Percentiles rank a stretch among this genome's conserved stretches.
These are phyloP conservation scores for Pandemis corylana DNA, from an alignment of 2,888 invertebrate species.

Conservation along the genomic window DNA sequence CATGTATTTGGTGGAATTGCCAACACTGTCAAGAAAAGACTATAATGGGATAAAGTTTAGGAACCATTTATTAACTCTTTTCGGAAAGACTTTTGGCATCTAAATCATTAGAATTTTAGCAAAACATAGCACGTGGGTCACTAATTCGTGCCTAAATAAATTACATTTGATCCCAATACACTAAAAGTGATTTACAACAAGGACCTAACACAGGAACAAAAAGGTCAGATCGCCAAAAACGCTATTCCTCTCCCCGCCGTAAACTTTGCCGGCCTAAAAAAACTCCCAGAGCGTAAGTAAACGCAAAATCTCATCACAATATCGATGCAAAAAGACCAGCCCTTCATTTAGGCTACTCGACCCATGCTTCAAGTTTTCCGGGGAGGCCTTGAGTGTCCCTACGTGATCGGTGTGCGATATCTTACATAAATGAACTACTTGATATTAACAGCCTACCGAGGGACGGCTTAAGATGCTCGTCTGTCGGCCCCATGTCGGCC, in stretches of 20 bases:
- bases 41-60: too few relatives aligned
- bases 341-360: conserved; percentile 31
- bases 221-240: neutral
- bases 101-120: too few relatives aligned
- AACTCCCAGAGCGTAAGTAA: neutral
- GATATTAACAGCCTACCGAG: conserved; percentile 4
- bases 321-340: conserved; percentile 30
- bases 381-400: conserved; percentile 49
- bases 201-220: neutral
- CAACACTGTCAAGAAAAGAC: too few relatives aligned
- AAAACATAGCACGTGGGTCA: too few relatives aligned
- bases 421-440: conserved; percentile 42
- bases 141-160: too few relatives aligned
- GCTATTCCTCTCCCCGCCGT: neutral
- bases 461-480: conserved; percentile 3
- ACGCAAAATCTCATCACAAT: conserved; percentile 22
- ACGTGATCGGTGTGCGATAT: conserved; percentile 66
- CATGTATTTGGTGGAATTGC: too few relatives aligned
- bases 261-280: neutral
- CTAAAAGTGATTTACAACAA: too few relatives aligned
- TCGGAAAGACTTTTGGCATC: too few relatives aligned
- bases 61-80: too few relatives aligned
- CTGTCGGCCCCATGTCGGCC: neutral
- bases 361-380: conserved; percentile 14
- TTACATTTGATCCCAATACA: too few relatives aligned